These are phyloP conservation scores for Ariopsis seemanni DNA, from an alignment of 2,113 vertebrate genomes.

Conservation along the genomic window DNA sequence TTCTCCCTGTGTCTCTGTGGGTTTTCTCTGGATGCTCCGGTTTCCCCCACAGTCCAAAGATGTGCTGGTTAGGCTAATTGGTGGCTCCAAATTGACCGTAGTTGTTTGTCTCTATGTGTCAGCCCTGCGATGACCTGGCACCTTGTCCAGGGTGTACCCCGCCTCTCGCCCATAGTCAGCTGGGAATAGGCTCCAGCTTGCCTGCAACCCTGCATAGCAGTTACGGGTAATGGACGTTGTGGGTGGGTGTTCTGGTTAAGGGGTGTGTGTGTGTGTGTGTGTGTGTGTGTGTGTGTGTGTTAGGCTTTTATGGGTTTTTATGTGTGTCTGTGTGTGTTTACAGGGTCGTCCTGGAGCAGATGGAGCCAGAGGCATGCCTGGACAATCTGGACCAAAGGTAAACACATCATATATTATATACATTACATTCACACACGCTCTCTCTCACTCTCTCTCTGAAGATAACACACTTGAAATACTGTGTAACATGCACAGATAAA, in stretches of 20 bases:
- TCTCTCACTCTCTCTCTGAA: no score
- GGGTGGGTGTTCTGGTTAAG: background rate
- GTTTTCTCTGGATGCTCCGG: no score
- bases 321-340: constrained; percentile 26
- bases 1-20: no score
- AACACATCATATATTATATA: background rate
- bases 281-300: background rate
- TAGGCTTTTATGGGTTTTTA: background rate
- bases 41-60: no score
- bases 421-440: background rate
- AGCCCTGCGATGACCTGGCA: no score
- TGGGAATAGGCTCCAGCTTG: no score
- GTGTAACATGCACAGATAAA: background rate
- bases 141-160: no score
- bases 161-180: no score
- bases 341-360: constrained; percentile 93
- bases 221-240: background rate
- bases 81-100: no score
- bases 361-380: constrained; percentile 94
- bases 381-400: constrained; percentile 95
- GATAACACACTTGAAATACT: background rate
- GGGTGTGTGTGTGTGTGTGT: background rate
- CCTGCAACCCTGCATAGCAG: no score
- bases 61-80: no score
- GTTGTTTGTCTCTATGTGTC: no score